Evolutionary conservation across 2,113 vertebrate genomes (phyloP).

Genomic region (Gallinago undulata): DNA sequence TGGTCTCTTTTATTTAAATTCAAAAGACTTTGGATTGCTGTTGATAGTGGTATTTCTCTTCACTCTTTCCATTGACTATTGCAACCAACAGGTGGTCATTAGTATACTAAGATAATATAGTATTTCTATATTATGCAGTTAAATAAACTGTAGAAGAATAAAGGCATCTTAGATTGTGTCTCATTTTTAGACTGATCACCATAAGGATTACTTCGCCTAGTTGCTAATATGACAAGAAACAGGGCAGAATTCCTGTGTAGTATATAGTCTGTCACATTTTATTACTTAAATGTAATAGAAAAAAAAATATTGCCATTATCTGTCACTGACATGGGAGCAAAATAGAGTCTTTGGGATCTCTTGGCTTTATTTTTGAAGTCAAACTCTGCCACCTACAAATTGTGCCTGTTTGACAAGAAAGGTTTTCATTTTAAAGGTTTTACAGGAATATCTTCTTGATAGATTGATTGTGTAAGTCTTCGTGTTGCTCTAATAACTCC

Average conservation of each 20-base stretch:
- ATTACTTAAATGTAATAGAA: neutral
- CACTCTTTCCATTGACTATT: neutral
- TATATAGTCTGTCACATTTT: neutral
- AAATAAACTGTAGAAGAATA: neutral
- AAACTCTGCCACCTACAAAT: neutral
- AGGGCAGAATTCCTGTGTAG: neutral
- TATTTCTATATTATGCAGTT: neutral
- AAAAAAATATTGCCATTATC: neutral
- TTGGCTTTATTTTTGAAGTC: neutral
- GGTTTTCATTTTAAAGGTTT: neutral
- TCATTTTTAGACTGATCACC: neutral
- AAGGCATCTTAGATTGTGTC: neutral
- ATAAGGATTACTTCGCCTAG: neutral
- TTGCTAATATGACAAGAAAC: neutral
- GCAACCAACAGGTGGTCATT: neutral
- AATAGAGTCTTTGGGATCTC: neutral
- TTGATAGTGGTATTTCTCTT: neutral
- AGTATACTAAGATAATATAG: neutral
- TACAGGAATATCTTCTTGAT: constrained; percentile 21
- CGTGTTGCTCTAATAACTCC: neutral
- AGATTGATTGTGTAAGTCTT: constrained; percentile 36
- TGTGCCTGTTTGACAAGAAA: neutral
- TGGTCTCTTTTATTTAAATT: neutral
- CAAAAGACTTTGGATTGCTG: neutral
- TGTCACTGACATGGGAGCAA: neutral